Conservation (phyloP, 2,888 invertebrate species). For the Chironomus tentans region DNA sequence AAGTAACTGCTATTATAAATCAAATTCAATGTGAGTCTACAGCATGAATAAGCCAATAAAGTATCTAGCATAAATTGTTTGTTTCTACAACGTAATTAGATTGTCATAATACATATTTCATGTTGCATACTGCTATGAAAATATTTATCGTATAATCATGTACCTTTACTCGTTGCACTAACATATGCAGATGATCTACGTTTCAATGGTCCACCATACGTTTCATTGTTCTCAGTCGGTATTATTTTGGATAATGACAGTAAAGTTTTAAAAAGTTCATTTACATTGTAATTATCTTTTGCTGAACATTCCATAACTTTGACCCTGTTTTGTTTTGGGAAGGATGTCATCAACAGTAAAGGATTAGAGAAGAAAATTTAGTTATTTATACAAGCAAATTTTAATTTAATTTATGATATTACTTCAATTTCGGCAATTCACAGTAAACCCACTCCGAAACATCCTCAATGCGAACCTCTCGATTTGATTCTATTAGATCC, state of each 20-base stretch:
- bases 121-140: background rate
- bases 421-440: conserved; percentile 63
- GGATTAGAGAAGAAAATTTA: background rate
- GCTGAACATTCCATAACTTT: conserved; percentile 71
- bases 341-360: background rate
- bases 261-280: conserved; percentile 71
- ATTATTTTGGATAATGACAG: conserved; percentile 66
- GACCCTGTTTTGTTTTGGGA: conserved; percentile 43
- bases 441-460: conserved; percentile 74
- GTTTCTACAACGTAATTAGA: background rate
- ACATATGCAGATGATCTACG: conserved; percentile 68
- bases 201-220: conserved; percentile 48
- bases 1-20: background rate
- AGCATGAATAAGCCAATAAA: background rate
- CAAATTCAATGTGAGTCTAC: background rate
- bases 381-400: background rate
- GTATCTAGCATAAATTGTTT: background rate
- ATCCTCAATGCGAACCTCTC: conserved; percentile 67
- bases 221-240: conserved; percentile 47
- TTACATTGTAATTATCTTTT: conserved; percentile 67
- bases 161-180: conserved; percentile 47
- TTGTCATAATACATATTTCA: too few species aligned
- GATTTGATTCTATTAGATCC: conserved; percentile 60
- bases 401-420: conserved; percentile 30
- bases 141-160: background rate